These are phyloP conservation scores for Orius insidiosus DNA, from an alignment of 1,140 invertebrate species.

Conservation along the genomic window DNA sequence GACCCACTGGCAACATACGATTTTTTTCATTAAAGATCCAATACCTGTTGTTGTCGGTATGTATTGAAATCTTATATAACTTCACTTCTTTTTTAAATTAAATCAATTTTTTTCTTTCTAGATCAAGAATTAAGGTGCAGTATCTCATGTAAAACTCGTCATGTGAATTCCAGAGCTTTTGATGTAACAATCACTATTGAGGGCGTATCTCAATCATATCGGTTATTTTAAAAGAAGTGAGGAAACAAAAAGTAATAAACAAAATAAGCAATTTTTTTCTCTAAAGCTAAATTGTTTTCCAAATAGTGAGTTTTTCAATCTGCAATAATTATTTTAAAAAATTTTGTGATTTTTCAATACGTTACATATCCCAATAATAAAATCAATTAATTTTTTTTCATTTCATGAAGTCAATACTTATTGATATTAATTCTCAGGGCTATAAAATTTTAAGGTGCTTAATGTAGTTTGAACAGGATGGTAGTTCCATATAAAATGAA, in stretches of 20 bases:
- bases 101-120: too few species aligned
- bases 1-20: slow-evolving; percentile 97
- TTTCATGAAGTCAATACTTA: too few species aligned
- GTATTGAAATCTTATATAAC: slow-evolving; percentile 48
- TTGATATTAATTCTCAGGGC: too few species aligned
- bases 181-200: slow-evolving; percentile 12
- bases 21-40: slow-evolving; percentile 72
- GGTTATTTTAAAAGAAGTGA: slow-evolving; percentile 6
- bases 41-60: slow-evolving; percentile 30
- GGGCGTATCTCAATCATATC: slow-evolving; percentile 11
- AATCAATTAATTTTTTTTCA: too few species aligned
- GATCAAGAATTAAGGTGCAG: background rate
- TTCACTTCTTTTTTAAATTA: background rate
- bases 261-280: slow-evolving; percentile 4
- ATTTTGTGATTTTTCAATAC: too few species aligned
- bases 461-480: too few species aligned
- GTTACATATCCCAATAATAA: too few species aligned
- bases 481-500: too few species aligned
- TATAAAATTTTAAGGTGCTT: too few species aligned
- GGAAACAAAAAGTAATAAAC: background rate
- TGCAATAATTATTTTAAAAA: too few species aligned
- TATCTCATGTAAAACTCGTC: slow-evolving; percentile 3
- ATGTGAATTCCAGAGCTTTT: background rate
- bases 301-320: too few species aligned
- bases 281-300: too few species aligned